Base-by-base conservation (phyloP, 2,113 vertebrate genomes). In the Tricholaema leucomelas region DNA sequence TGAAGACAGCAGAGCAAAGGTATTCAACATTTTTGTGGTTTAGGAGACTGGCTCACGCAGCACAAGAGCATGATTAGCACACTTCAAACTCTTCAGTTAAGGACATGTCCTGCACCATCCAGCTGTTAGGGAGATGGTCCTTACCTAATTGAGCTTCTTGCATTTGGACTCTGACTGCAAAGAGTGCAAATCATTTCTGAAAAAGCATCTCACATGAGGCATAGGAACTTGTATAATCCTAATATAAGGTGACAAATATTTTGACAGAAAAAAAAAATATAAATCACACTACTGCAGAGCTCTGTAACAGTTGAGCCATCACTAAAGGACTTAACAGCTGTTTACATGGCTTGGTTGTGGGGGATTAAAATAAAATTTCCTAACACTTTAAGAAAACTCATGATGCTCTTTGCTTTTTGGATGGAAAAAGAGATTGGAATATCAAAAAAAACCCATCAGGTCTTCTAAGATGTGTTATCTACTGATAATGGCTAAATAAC, bases 401-500 rank as follows among this genome's bases (percentile, higher is more conserved):
- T 50, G 67, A 85, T 74, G 48, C 21, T 94, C 18, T 90, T 81
- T 90, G 31, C 71, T 92, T 85, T 59, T 81, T 60, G 56, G 52
- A 56, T 77, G 82, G 17, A 73, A 71, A 77, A 87, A 82, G 42
- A 92, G 64, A 93, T 92, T 90, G 92, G 73, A 80, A 46, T 54
- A 69, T 82, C 87, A 89, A 33, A 18, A 70, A 79, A 93, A 92
- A 15, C n/a, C n/a, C 54, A 92, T 77, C 75, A 74, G 38, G 64
- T 71, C 82, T 73, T 55, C 64, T 33, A 87, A 70, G 87, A 87
- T 74, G 56, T n/a, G 31, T 24, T 85, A 31, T 74, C 74, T 85
- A 89, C 67, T 85, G 86, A 88, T 88, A 90, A 87, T 52, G 5
- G 52, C 56, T 90, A 92, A 71, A 67, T n/a, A 90, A 78, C 30